These are phyloP conservation scores for Antheraea yamamai DNA, from an alignment of 2,888 invertebrate genomes.

Conservation along the genomic window DNA sequence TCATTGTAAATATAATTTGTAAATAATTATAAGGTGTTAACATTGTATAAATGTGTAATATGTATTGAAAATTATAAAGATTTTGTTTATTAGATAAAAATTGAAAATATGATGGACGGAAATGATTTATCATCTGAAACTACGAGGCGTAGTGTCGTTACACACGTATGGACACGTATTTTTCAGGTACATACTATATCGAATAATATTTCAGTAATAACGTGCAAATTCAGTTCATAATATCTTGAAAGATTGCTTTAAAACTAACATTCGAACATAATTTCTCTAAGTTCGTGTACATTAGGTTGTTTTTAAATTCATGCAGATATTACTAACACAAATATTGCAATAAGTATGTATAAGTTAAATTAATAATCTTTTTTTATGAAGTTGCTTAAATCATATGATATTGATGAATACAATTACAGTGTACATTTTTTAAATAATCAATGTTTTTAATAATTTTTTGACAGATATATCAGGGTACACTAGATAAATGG, in stretches of 20 bases:
- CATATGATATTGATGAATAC: background rate
- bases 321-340: background rate
- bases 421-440: background rate
- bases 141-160: slow-evolving; percentile 83
- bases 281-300: background rate
- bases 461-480: slow-evolving; percentile 84
- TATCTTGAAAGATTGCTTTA: background rate
- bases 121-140: slow-evolving; percentile 84
- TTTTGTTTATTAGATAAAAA: slow-evolving; percentile 37
- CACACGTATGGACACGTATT: slow-evolving; percentile 85
- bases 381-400: too few species aligned
- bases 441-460: background rate
- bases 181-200: slow-evolving; percentile 80
- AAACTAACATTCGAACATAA: background rate
- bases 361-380: background rate
- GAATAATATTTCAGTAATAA: slow-evolving; percentile 2
- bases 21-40: slow-evolving; percentile 23
- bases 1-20: slow-evolving; percentile 25
- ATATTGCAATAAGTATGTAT: background rate
- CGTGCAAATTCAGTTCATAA: background rate
- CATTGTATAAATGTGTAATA: slow-evolving; percentile 43
- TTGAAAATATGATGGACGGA: slow-evolving; percentile 84
- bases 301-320: background rate
- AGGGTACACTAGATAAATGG: slow-evolving; percentile 92
- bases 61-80: slow-evolving; percentile 36